Conservation (phyloP, 2,113 vertebrate species). For the Neotragus moschatus region DNA sequence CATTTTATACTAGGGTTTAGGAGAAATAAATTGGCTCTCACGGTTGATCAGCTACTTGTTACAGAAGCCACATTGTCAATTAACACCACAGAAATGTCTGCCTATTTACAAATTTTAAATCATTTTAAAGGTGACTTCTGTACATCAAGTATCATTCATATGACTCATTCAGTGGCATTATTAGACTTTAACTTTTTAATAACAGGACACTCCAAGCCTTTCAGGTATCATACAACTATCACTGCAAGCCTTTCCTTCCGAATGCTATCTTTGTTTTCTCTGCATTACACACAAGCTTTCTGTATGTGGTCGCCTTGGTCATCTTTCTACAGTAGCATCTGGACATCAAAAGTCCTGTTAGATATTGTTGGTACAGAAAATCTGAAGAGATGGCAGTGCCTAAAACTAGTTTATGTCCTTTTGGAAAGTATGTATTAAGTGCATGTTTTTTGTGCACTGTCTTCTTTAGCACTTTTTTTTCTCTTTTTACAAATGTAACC, state of each 20-base stretch:
- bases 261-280: slow-evolving; percentile 66
- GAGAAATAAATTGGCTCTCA: slow-evolving; percentile 10
- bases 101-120: neutral
- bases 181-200: slow-evolving; percentile 3
- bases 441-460: slow-evolving; percentile 63
- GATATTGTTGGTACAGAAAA: slow-evolving; percentile 65
- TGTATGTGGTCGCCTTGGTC: slow-evolving; percentile 80
- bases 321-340: slow-evolving; percentile 59
- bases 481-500: slow-evolving; percentile 51
- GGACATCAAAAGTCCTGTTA: slow-evolving; percentile 68
- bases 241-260: slow-evolving; percentile 64
- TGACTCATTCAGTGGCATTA: slow-evolving; percentile 2
- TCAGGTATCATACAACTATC: slow-evolving; percentile 3
- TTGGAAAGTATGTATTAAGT: slow-evolving; percentile 46
- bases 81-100: slow-evolving; percentile 26
- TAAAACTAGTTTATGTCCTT: slow-evolving; percentile 65
- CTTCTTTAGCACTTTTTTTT: slow-evolving; percentile 65
- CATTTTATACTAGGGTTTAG: slow-evolving; percentile 6
- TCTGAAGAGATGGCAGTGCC: slow-evolving; percentile 67
- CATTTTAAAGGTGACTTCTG: slow-evolving; percentile 1
- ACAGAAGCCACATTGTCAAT: neutral
- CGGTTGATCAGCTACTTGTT: neutral
- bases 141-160: neutral
- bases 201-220: slow-evolving; percentile 51
- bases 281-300: slow-evolving; percentile 66